These are phyloP conservation scores for Drosophila sulfurigaster DNA, from an alignment of 1,140 invertebrate genomes.

Conservation along the genomic window DNA sequence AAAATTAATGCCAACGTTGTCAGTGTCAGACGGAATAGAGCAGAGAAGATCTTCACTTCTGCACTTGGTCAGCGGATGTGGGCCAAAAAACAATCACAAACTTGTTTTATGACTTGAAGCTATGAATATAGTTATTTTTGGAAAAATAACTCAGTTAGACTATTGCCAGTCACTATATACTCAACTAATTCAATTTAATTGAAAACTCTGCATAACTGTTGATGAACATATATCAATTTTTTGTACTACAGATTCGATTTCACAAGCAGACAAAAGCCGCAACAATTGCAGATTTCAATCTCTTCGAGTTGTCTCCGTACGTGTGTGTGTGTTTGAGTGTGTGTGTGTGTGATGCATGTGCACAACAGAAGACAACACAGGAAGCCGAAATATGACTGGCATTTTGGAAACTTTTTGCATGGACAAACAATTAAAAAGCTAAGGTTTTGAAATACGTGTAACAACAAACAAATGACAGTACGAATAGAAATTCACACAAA, in stretches of 20 bases:
- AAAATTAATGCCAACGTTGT: slow-evolving; percentile 62
- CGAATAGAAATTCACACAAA: slow-evolving; percentile 78
- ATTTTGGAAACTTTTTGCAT: slow-evolving; percentile 77
- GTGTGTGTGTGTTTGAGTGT: neutral
- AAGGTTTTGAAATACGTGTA: slow-evolving; percentile 75
- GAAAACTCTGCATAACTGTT: slow-evolving; percentile 16
- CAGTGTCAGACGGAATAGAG: slow-evolving; percentile 45
- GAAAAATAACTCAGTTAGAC: slow-evolving; percentile 1
- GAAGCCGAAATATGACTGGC: slow-evolving; percentile 78
- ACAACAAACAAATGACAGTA: slow-evolving; percentile 78
- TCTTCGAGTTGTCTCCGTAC: neutral
- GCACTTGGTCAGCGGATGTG: slow-evolving; percentile 68
- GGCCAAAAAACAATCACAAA: slow-evolving; percentile 60
- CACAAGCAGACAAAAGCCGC: slow-evolving; percentile 52
- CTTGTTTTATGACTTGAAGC: slow-evolving; percentile 3
- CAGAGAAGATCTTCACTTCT: slow-evolving; percentile 63
- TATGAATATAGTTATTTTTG: slow-evolving; percentile 8
- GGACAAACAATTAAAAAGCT: slow-evolving; percentile 69
- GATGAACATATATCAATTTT: slow-evolving; percentile 13
- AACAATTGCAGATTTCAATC: slow-evolving; percentile 68
- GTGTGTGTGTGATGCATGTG: slow-evolving; percentile 8
- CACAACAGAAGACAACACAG: slow-evolving; percentile 39
- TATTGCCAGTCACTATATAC: slow-evolving; percentile 25
- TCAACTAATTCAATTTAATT: slow-evolving; percentile 64
- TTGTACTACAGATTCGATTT: slow-evolving; percentile 52